Evolutionary conservation across 2,113 vertebrate species (phyloP), one percentile per base, ranked within the genome.

Genomic region (Prinia subflava): DNA sequence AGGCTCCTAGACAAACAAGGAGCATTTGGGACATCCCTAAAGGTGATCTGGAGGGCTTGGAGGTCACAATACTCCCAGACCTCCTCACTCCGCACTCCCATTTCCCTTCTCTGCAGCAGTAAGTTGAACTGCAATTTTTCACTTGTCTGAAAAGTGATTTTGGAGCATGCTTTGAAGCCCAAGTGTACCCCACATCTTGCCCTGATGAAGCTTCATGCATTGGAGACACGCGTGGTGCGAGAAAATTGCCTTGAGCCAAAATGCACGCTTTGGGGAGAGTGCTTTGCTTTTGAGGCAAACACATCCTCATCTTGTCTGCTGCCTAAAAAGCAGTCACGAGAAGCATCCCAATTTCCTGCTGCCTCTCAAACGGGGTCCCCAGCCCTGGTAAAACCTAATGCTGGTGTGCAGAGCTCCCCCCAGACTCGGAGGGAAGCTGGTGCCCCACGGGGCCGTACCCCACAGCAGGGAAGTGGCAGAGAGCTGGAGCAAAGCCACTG

Each of bases 371-470:
- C 3, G 27, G 64, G 41, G 5, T 77, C 53, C 55, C 30, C 56
- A 92, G 55, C 42, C 52, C 22, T 18, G 11, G 16, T 20, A 78
- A 88, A 74, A 60, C 19, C 18, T 60, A 42, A 59, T 35, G 41
- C 7, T 0, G 0, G 37, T 14, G 33, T 52, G 52, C 42, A 78
- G 71, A 74, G 15, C 33, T 75, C 35, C 60, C 60, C 56, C 23
- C 64, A 56, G 62, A 41, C 44, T 30, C 5, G 0, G 9, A n/a
- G 47, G 31, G 16, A 94, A 83, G 57, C 16, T 5, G 4, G 35
- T 55, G 68, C 52, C 55, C 41, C 1, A 0, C 23, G 44, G 70
- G 35, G 41, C 47, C 0, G 0, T 56, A 49, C 14, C 39, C 44
- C 44, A 20, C 3, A 2, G 76, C 4, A 11, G 49, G 78, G 46